A percentile compares a stretch with the other conserved stretches of the same genome.
Evolutionary conservation across 2,113 vertebrate species (phyloP).

Genomic region (Maccullochella peelii): DNA sequence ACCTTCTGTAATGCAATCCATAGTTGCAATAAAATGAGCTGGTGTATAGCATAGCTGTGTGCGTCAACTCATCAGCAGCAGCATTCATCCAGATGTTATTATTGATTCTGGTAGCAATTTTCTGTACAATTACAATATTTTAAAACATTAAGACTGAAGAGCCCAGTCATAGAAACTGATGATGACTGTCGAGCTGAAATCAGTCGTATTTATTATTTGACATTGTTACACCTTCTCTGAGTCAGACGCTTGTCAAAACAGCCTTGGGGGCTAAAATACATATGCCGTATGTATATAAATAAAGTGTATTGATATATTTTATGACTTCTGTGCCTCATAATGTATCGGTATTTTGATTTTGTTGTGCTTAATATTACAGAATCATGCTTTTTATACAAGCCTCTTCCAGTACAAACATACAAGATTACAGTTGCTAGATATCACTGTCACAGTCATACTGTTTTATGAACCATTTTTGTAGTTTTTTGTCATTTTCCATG

Average conservation of each 20-base stretch:
- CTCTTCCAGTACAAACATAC: background rate
- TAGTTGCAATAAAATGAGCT: conserved; percentile 32
- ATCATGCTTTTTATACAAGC: background rate
- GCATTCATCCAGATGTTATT: conserved; percentile 27
- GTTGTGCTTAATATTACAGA: too few relatives aligned
- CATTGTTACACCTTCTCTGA: conserved; percentile 24
- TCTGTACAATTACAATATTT: conserved; percentile 29
- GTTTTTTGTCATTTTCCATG: background rate
- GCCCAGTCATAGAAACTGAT: background rate
- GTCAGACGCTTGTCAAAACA: conserved; percentile 9
- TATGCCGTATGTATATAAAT: conserved; percentile 66
- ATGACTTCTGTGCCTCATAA: background rate
- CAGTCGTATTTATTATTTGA: conserved; percentile 58
- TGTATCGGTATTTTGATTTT: background rate
- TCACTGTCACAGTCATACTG: background rate
- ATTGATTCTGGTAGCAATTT: background rate
- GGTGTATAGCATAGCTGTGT: conserved; percentile 1
- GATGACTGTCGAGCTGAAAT: conserved; percentile 16
- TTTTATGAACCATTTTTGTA: too few relatives aligned
- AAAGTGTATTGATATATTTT: conserved; percentile 55
- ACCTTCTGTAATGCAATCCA: background rate
- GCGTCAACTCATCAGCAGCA: background rate
- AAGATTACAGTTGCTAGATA: background rate
- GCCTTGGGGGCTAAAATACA: background rate
- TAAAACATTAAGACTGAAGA: background rate